phyloP scores from a whole-genome alignment of 2,888 invertebrate species.

The Tholera decimalis region DNA sequence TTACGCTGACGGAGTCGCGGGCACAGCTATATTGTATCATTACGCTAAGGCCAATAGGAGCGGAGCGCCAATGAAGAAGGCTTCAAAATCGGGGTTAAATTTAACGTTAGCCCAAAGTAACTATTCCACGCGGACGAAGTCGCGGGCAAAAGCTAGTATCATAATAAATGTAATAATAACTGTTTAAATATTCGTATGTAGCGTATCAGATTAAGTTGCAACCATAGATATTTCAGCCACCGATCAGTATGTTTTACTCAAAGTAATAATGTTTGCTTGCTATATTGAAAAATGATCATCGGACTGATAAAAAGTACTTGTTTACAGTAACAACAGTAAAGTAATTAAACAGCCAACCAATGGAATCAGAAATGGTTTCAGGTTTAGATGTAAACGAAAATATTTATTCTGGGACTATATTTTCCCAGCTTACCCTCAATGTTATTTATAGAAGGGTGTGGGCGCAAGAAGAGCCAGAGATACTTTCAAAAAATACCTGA shows the following conservation, averaged over 20 bases:
- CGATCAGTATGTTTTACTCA: no score
- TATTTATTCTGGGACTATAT: constrained; percentile 43
- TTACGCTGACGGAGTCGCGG: no score
- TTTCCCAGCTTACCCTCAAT: constrained; percentile 39
- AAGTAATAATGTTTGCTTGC: background rate
- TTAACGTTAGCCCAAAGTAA: no score
- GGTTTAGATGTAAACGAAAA: constrained; percentile 23
- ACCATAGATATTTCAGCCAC: background rate
- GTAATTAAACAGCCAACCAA: constrained; percentile 1
- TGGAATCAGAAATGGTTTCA: constrained; percentile 8
- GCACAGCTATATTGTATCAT: no score
- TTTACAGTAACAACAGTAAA: constrained; percentile 5
- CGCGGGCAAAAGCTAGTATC: no score
- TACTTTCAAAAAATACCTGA: constrained; percentile 42
- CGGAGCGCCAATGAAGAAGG: no score
- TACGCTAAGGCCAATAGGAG: no score
- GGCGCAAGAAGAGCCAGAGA: constrained; percentile 29
- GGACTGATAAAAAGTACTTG: constrained; percentile 1
- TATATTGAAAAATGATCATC: background rate
- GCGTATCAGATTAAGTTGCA: background rate
- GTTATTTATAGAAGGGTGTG: constrained; percentile 57
- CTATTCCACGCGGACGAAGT: no score
- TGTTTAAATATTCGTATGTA: background rate
- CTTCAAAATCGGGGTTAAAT: no score
- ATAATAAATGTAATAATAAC: constrained; percentile 12